phyloP scores from a whole-genome alignment of 2,888 invertebrate genomes.

The Parnassius smintheus region DNA sequence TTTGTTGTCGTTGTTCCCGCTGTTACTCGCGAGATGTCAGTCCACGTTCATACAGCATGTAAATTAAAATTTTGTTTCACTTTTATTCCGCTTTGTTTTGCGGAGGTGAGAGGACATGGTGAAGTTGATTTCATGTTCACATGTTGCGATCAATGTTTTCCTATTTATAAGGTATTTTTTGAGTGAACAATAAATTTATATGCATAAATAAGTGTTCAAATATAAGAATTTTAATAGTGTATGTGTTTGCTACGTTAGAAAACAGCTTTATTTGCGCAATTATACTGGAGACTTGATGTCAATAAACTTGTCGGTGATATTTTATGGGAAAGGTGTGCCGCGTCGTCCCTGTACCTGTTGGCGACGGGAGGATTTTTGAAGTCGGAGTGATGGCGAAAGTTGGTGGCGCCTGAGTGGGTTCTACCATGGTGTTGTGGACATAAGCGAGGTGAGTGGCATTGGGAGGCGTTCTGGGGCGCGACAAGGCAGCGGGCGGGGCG shows the following conservation, averaged over 20 bases:
- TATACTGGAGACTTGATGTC: constrained; percentile 73
- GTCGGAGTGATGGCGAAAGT: constrained; percentile 50
- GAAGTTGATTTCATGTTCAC: constrained; percentile 43
- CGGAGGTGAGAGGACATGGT: constrained; percentile 73
- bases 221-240: constrained; percentile 52
- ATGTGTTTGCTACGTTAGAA: constrained; percentile 53
- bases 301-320: constrained; percentile 80
- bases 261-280: constrained; percentile 66
- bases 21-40: constrained; percentile 52
- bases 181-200: constrained; percentile 58
- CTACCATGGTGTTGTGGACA: constrained; percentile 59
- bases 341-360: constrained; percentile 72
- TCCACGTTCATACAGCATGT: constrained; percentile 28
- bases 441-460: constrained; percentile 66
- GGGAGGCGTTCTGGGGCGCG: constrained; percentile 48
- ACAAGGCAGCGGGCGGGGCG: constrained; percentile 42
- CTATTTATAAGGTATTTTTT: constrained; percentile 57
- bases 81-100: constrained; percentile 80
- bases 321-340: constrained; percentile 80
- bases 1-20: constrained; percentile 40
- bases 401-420: constrained; percentile 45
- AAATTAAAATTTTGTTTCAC: constrained; percentile 18
- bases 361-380: constrained; percentile 61
- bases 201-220: constrained; percentile 53
- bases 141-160: constrained; percentile 72